phyloP scores from a whole-genome alignment of 1,140 invertebrate species.

The Lucilia cuprina region DNA sequence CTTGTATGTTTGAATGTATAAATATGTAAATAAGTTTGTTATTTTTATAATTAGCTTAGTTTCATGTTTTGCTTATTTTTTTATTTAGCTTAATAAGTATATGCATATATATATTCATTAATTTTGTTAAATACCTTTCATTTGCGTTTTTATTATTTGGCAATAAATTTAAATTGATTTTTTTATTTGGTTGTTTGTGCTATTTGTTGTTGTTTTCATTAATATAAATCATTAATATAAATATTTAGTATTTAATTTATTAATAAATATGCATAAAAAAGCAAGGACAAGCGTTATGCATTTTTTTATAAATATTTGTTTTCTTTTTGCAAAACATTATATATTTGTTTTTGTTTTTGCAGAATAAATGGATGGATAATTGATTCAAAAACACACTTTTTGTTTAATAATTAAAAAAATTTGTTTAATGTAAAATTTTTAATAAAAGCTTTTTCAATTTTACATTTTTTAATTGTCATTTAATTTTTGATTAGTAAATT shows the following conservation, averaged over 20 bases:
- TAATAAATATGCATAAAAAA: conserved; percentile 33
- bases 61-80: neutral
- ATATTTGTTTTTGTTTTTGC: conserved; percentile 35
- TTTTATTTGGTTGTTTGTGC: neutral
- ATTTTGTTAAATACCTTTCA: neutral
- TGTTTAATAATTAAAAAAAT: conserved; percentile 28
- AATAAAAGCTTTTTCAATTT: neutral
- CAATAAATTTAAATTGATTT: conserved; percentile 16
- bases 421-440: conserved; percentile 23
- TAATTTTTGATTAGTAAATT: too few species aligned
- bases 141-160: neutral
- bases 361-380: conserved; percentile 43
- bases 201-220: neutral
- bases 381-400: conserved; percentile 35
- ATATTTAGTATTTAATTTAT: neutral
- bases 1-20: neutral
- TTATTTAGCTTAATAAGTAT: neutral
- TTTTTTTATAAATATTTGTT: conserved; percentile 12
- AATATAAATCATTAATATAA: neutral
- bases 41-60: neutral
- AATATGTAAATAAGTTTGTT: neutral
- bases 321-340: conserved; percentile 26
- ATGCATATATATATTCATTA: neutral
- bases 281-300: conserved; percentile 35
- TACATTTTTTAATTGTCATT: neutral